Evolutionary conservation across 2,113 vertebrate genomes (phyloP), one percentile per base, ranked within the genome.

Genomic region (Istiophorus platypterus): DNA sequence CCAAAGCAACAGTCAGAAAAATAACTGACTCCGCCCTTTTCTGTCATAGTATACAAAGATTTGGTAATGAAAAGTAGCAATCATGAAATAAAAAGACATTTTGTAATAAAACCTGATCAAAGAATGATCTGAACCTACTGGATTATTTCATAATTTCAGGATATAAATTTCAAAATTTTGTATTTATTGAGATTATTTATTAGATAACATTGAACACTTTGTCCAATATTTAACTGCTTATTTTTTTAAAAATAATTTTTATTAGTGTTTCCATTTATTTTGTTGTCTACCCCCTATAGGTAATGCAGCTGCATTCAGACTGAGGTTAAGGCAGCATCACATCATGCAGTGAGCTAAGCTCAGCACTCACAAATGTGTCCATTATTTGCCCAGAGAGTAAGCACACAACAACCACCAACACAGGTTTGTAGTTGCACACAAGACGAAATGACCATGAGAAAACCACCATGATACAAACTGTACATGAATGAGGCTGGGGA

Each of bases 311-410:
- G 82, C 54, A 63, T 76, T 80, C 31, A 3, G 65, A 31, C 72
- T 42, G 74, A 82, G 66, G 78, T 86, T 78, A 81, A 61, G 34
- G 59, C 49, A 74, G 7, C 20, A 3, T 67, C 63, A 69, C 65
- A 81, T 51, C 92, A 93, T 93, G 93, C 94, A 90, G 45, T 67
- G 52, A 82, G 77, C 54, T n/a, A 80, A 89, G 85, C 80, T 70
- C 15, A 72, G 79, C 68, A 74, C 49, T 69, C 51, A 45, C 39
- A 85, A 52, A 63, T 26, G 37, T 66, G 84, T 69, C 22, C 39
- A 66, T 76, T 56, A 51, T 57, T 58, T 64, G n/a, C 66, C 64
- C 75, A 56, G 39, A 73, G 62, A 71, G 54, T 10, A 79, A 81
- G 84, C 70, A 81, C 63, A 24, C 18, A 29, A 27, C 51, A 1